Conservation (phyloP, 1,140 invertebrate genomes). For the Lamellibrachia luymesi region DNA sequence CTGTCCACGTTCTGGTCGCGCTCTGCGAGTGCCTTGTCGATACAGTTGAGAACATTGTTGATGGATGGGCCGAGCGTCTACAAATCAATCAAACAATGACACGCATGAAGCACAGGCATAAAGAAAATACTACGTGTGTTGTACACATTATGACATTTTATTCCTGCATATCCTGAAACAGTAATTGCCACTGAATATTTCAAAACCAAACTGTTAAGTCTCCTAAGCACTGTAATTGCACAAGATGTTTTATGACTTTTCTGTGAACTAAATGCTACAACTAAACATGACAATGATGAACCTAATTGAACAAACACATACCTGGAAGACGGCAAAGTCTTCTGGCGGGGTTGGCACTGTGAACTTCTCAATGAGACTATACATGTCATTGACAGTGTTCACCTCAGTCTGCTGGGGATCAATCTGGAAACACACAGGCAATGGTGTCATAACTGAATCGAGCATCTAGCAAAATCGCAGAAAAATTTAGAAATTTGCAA, state of each 20-base stretch:
- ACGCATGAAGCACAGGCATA: background rate
- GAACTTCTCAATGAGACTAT: conserved; percentile 72
- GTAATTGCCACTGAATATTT: too few relatives aligned
- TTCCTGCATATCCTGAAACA: too few relatives aligned
- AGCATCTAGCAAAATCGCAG: background rate
- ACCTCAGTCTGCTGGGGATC: conserved; percentile 66
- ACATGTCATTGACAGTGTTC: conserved; percentile 71
- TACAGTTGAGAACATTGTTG: conserved; percentile 54
- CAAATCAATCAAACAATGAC: background rate
- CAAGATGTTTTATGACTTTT: background rate
- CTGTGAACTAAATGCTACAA: background rate
- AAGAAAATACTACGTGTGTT: too few relatives aligned
- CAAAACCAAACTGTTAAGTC: background rate
- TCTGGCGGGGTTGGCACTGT: conserved; percentile 65
- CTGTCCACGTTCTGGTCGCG: conserved; percentile 55
- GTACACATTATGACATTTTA: too few relatives aligned
- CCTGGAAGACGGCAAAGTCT: conserved; percentile 66
- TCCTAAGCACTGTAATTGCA: background rate
- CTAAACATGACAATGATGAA: background rate
- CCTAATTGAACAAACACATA: conserved; percentile 34
- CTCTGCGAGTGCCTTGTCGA: conserved; percentile 57
- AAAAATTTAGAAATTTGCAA: background rate
- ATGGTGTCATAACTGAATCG: background rate
- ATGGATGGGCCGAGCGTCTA: conserved; percentile 55
- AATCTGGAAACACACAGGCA: conserved; percentile 51